These are phyloP conservation scores for Meteorus sp. DNA, from an alignment of 1,140 invertebrate genomes.

Conservation along the genomic window DNA sequence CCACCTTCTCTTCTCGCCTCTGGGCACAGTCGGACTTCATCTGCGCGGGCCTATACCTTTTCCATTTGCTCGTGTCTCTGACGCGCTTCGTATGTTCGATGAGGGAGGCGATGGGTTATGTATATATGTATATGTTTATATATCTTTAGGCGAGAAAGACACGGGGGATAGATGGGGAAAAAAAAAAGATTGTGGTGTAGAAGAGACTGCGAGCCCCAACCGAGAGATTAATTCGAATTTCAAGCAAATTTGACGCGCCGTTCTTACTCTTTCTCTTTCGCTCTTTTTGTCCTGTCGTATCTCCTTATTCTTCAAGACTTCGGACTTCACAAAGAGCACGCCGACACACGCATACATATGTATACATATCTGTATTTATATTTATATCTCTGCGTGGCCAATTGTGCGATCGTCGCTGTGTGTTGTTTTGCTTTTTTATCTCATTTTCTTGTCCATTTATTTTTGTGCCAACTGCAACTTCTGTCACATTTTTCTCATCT, in stretches of 20 bases:
- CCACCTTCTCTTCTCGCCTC: constrained; percentile 55
- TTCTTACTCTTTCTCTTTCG: too few relatives aligned
- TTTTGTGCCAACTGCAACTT: not conserved
- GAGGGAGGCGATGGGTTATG: constrained; percentile 9
- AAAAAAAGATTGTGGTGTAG: constrained; percentile 20
- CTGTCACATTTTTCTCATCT: not conserved
- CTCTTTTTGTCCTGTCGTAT: too few relatives aligned
- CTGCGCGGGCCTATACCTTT: constrained; percentile 35
- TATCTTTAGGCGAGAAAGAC: constrained; percentile 6
- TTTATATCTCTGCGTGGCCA: too few relatives aligned
- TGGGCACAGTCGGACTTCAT: constrained; percentile 40
- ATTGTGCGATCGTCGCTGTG: too few relatives aligned
- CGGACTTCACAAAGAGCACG: constrained; percentile 40
- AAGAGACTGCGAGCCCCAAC: constrained; percentile 38
- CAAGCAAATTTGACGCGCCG: constrained; percentile 53
- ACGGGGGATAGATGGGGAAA: constrained; percentile 8
- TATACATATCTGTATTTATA: constrained; percentile 18
- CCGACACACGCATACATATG: constrained; percentile 16
- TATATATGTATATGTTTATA: not conserved
- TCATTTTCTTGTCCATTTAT: constrained; percentile 17
- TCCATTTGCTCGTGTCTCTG: constrained; percentile 49
- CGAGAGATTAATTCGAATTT: constrained; percentile 55
- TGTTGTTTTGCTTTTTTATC: too few relatives aligned
- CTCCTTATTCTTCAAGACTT: constrained; percentile 37
- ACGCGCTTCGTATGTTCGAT: too few relatives aligned